These are phyloP conservation scores for Macrostomum lignano DNA, from an alignment of 1,140 invertebrate genomes.

Conservation along the genomic window DNA sequence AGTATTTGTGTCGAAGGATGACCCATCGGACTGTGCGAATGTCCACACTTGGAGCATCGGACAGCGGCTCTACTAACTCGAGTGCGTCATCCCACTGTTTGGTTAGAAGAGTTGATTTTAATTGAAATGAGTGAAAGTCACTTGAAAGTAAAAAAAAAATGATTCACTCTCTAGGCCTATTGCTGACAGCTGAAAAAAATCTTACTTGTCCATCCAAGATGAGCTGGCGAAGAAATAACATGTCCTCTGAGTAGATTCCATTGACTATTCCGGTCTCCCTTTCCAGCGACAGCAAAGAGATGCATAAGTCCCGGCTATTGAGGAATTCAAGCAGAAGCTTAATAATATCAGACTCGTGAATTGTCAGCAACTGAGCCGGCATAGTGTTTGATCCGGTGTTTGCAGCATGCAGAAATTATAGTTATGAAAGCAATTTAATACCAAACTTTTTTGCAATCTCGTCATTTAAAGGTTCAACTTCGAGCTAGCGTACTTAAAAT, in stretches of 20 bases:
- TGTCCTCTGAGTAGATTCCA: slow-evolving; percentile 55
- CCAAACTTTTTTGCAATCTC: too few species aligned
- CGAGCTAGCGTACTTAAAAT: too few species aligned
- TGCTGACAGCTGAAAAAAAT: not conserved
- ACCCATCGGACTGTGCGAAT: slow-evolving; percentile 46
- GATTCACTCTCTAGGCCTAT: too few species aligned
- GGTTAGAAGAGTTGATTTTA: not conserved
- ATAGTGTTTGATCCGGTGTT: too few species aligned
- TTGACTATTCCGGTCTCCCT: slow-evolving; percentile 80
- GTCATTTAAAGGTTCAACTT: too few species aligned
- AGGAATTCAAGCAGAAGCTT: slow-evolving; percentile 66
- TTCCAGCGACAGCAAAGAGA: slow-evolving; percentile 57
- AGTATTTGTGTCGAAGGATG: slow-evolving; percentile 65
- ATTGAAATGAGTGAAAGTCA: too few species aligned
- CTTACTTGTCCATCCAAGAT: slow-evolving; percentile 48
- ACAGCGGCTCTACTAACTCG: slow-evolving; percentile 78
- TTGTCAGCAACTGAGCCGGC: too few species aligned
- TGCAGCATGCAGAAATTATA: too few species aligned
- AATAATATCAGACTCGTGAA: slow-evolving; percentile 62
- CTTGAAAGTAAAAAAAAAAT: too few species aligned
- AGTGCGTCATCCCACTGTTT: slow-evolving; percentile 76
- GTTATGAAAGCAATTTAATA: too few species aligned
- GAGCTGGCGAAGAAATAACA: slow-evolving; percentile 57
- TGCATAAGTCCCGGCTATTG: slow-evolving; percentile 47
- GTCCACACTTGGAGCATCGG: slow-evolving; percentile 34